Conservation (phyloP, 2,113 vertebrate species). For the Phalacrocorax brasilianus region DNA sequence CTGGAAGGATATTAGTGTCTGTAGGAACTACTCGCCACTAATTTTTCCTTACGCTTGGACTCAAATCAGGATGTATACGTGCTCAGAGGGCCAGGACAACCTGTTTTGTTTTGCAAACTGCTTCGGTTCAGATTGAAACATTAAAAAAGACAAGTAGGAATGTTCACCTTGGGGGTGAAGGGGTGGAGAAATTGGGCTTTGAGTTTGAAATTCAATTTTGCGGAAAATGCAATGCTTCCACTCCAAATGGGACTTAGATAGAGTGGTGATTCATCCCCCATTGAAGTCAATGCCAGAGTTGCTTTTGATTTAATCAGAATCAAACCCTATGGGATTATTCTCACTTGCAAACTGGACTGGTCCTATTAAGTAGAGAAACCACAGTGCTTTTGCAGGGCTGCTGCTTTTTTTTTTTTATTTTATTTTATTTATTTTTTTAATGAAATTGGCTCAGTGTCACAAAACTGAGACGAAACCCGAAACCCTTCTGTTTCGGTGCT, state of each 20-base stretch:
- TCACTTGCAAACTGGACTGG: conserved; percentile 26
- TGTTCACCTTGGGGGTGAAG: neutral
- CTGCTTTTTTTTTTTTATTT: neutral
- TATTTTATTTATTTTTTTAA: neutral
- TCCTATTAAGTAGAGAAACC: conserved; percentile 10
- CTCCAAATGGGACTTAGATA: neutral
- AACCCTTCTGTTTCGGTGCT: neutral
- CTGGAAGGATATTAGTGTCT: neutral
- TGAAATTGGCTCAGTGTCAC: conserved; percentile 25
- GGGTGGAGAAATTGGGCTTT: neutral
- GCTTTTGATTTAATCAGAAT: conserved; percentile 48
- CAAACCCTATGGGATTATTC: conserved; percentile 39
- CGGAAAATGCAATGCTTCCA: neutral
- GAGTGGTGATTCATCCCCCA: neutral
- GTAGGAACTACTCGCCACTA: neutral
- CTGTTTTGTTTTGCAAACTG: neutral
- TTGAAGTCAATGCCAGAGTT: conserved; percentile 25
- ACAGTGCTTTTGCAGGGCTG: neutral
- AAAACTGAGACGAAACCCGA: conserved; percentile 3
- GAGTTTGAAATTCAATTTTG: neutral
- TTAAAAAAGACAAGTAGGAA: neutral
- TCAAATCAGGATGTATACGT: neutral
- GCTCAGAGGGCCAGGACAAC: neutral
- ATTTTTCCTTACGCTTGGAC: neutral
- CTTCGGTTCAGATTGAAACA: neutral